Conservation (phyloP, 1,140 invertebrate species). For the Acyrthosiphon pisum region DNA sequence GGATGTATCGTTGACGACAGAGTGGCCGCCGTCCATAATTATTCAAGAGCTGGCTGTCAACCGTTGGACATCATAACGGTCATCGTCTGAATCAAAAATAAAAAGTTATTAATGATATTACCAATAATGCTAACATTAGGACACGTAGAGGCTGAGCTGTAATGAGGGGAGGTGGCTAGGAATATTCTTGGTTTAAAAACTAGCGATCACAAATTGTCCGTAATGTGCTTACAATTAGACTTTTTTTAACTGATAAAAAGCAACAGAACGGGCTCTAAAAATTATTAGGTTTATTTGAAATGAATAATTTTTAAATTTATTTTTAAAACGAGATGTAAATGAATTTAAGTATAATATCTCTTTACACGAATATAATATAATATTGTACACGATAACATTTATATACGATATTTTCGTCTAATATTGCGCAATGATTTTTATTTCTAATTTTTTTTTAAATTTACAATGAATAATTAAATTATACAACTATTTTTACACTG, state of each 20-base stretch:
- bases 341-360: background rate
- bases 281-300: background rate
- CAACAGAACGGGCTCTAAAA: background rate
- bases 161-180: too few species aligned
- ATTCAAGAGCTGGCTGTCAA: background rate
- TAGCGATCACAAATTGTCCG: too few species aligned
- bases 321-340: too few species aligned
- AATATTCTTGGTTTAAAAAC: too few species aligned
- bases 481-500: too few species aligned
- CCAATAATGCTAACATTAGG: background rate
- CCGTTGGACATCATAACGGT: background rate
- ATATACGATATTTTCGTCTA: too few species aligned
- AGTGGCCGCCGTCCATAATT: background rate
- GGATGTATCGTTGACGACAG: background rate
- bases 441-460: background rate
- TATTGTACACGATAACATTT: too few species aligned
- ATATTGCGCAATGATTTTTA: background rate
- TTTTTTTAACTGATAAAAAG: background rate
- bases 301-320: background rate
- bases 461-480: too few species aligned
- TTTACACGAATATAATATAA: background rate
- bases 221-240: background rate
- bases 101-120: background rate
- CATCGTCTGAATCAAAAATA: background rate
- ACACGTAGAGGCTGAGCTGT: too few species aligned